A percentile compares a stretch with the other conserved stretches of the same genome.
phyloP scores from a whole-genome alignment of 2,113 vertebrate species.

The Capra hircus region DNA sequence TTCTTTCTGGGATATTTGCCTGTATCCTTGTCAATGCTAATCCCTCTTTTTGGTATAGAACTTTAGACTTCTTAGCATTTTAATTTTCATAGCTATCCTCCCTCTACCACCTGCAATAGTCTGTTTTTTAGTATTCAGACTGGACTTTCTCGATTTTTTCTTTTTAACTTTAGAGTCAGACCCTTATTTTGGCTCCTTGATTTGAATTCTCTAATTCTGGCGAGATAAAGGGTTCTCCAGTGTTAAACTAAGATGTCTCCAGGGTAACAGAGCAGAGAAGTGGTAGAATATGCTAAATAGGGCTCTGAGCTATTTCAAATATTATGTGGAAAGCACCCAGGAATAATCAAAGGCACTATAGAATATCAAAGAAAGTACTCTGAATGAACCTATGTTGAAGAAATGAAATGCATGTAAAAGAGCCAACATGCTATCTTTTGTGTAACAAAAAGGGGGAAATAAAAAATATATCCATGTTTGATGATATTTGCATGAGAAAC shows the following conservation, averaged over 20 bases:
- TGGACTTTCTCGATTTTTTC: background rate
- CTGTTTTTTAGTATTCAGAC: background rate
- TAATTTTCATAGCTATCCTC: background rate
- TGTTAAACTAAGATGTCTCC: slow-evolving; percentile 43
- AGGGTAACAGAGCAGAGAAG: slow-evolving; percentile 40
- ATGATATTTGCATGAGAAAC: slow-evolving; percentile 4
- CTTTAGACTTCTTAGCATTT: slow-evolving; percentile 1
- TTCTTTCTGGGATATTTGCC: background rate
- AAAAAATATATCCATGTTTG: background rate
- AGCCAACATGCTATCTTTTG: background rate
- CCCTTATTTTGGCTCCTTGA: background rate
- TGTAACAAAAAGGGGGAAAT: background rate
- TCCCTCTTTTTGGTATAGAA: background rate
- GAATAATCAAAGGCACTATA: background rate
- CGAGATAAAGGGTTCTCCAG: background rate
- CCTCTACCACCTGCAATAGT: background rate
- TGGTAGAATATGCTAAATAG: slow-evolving; percentile 18
- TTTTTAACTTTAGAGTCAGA: background rate
- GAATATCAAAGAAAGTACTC: slow-evolving; percentile 9
- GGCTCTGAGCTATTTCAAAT: slow-evolving; percentile 7
- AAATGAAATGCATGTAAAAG: background rate
- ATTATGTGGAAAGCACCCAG: background rate
- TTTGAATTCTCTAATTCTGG: slow-evolving; percentile 21
- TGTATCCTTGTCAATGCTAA: background rate
- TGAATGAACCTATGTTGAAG: background rate